Base-by-base conservation (phyloP, 2,797 vertebrate species). In the Danio aesculapii region DNA sequence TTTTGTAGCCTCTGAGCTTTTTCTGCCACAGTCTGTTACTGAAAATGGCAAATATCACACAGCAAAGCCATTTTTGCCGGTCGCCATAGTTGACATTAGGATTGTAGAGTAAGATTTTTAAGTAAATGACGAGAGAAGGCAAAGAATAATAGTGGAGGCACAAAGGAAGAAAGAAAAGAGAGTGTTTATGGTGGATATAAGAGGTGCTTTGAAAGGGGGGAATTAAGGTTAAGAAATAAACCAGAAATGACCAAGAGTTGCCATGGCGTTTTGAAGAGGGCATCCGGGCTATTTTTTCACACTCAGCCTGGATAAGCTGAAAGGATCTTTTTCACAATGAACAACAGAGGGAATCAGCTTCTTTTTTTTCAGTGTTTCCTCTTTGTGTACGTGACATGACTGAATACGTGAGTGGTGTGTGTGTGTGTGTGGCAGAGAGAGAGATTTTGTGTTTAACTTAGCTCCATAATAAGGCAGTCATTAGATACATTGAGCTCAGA, bases 231-330 rank as follows among this genome's bases (percentile, higher is more conserved):
- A 73, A 81, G 59, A 74, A 57, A 71, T 62, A 73, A 64, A 64
- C 57, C 58, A n/a, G 30, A 58, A 46, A n/a, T 74, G 71, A 46
- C 55, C 57, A 30, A 75, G 75, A 58, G 81, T 85, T 84, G 74
- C 85, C 83, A 85, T 84, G 84, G 79, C 52, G 52, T 81, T 82
- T 79, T 84, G 53, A 84, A 85, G 67, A 77, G 75, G 77, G 82
- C 74, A 83, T 68, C 77, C 53, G 70, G 69, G 19, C 57, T 75
- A 52, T 63, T 70, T 72, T 79, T 82, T 77, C 43, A 77, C 69
- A 57, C 39, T 41, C 46, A 19, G 63, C 69, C 53, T 19, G 53
- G 49, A 67, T 73, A 78, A 64, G 59, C 68, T 83, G 57, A 84
- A 75, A 84, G 63, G 63, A 76, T 77, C 30, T 73, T 63, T 50